These are phyloP conservation scores for Andrena praecox DNA, from an alignment of 2,888 invertebrate species.

Conservation along the genomic window DNA sequence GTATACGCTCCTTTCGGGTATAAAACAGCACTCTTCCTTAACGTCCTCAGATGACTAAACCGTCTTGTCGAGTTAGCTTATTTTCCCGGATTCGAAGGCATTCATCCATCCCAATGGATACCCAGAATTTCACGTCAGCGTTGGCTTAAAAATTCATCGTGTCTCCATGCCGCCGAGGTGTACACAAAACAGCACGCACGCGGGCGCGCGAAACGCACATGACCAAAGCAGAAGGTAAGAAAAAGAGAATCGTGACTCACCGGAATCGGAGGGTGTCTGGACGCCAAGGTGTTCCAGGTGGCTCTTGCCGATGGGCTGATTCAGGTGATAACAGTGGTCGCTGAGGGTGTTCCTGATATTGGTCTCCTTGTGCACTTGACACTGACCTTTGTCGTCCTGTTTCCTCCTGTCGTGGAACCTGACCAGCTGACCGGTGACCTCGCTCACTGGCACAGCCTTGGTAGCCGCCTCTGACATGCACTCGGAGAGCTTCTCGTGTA, in stretches of 20 bases:
- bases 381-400: conserved; percentile 57
- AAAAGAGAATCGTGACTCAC: conserved; percentile 86
- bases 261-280: conserved; percentile 96
- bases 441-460: conserved; percentile 78
- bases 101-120: too few relatives aligned
- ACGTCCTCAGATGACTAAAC: too few relatives aligned
- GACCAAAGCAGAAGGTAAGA: not conserved
- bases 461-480: conserved; percentile 62
- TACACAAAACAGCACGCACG: too few relatives aligned
- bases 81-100: too few relatives aligned
- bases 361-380: conserved; percentile 69
- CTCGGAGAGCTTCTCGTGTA: conserved; percentile 76
- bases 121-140: too few relatives aligned
- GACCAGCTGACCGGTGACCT: conserved; percentile 79
- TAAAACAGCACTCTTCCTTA: too few relatives aligned
- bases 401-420: conserved; percentile 69
- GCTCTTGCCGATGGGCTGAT: conserved; percentile 85
- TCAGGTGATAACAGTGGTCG: conserved; percentile 89
- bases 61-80: too few relatives aligned
- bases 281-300: conserved; percentile 89
- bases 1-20: too few relatives aligned
- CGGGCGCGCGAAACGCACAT: not conserved
- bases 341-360: conserved; percentile 79
- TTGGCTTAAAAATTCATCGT: too few relatives aligned
- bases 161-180: too few relatives aligned